Evolutionary conservation across 2,113 vertebrate species (phyloP).

Genomic region (Cromileptes altivelis): DNA sequence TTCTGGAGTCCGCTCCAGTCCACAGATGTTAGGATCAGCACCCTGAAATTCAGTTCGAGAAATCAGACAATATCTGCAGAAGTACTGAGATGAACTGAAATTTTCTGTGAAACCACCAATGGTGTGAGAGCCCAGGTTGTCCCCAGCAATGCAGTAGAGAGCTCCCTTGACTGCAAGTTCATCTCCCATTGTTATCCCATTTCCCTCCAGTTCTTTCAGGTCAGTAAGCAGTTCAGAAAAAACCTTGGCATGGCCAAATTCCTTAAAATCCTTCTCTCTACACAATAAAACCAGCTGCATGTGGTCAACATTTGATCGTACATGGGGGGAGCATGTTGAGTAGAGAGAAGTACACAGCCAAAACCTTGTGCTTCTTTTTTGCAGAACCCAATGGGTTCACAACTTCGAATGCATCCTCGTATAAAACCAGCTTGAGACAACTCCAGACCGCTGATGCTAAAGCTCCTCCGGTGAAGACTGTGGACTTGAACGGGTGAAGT

Average conservation of each 20-base stretch:
- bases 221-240: constrained; percentile 44
- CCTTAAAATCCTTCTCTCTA: constrained; percentile 54
- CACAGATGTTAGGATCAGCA: constrained; percentile 25
- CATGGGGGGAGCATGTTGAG: constrained; percentile 17
- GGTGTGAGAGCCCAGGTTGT: constrained; percentile 47
- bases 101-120: constrained; percentile 54
- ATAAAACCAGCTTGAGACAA: too few relatives aligned
- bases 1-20: neutral
- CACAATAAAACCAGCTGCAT: constrained; percentile 53
- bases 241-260: constrained; percentile 40
- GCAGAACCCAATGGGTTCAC: too few relatives aligned
- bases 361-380: too few relatives aligned
- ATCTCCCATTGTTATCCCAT: constrained; percentile 32
- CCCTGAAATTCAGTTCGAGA: constrained; percentile 15
- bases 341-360: constrained; percentile 13
- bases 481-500: too few relatives aligned
- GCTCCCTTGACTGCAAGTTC: constrained; percentile 16
- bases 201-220: constrained; percentile 46
- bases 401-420: too few relatives aligned
- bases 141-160: constrained; percentile 46
- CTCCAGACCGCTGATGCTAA: too few relatives aligned
- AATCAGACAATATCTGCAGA: constrained; percentile 50
- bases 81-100: constrained; percentile 41
- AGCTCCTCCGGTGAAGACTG: too few relatives aligned
- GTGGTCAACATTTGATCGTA: constrained; percentile 40